Percentiles rank a stretch among this genome's conserved stretches.
phyloP scores from a whole-genome alignment of 2,888 invertebrate genomes.

The Dichetophora obliterata region DNA sequence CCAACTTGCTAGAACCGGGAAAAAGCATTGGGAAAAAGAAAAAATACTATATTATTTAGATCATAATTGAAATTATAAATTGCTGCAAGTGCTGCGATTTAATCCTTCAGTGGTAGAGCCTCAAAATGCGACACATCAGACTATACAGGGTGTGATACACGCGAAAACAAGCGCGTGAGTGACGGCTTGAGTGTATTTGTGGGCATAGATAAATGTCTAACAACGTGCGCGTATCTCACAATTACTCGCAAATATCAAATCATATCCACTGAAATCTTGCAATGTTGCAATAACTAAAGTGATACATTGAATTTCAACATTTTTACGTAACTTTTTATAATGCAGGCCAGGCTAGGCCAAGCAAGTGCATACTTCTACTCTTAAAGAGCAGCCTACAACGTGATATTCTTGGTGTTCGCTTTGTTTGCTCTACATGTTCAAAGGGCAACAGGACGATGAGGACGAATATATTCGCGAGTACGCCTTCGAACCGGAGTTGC shows the following conservation, averaged over 20 bases:
- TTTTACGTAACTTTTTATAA: not conserved
- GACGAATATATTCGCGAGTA: constrained; percentile 69
- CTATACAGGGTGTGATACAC: not conserved
- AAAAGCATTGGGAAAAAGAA: not conserved
- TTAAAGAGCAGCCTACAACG: too few species aligned
- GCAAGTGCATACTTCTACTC: too few species aligned
- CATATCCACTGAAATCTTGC: too few species aligned
- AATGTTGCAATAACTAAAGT: not conserved
- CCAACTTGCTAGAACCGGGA: constrained; percentile 16
- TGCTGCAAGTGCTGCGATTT: not conserved
- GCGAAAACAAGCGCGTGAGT: not conserved
- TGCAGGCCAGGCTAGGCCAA: too few species aligned
- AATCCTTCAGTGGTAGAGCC: not conserved
- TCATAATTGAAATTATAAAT: constrained; percentile 10
- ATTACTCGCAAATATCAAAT: too few species aligned
- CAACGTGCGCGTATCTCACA: too few species aligned
- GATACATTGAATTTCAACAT: not conserved
- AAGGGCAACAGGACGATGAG: constrained; percentile 57
- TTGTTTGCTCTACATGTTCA: constrained; percentile 58
- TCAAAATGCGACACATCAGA: not conserved
- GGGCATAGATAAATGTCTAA: not conserved
- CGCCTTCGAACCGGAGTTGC: constrained; percentile 67
- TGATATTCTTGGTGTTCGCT: not conserved
- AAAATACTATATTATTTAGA: not conserved
- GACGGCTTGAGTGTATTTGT: not conserved